Conservation (phyloP, 2,797 vertebrate genomes). For the Momotus momota region DNA sequence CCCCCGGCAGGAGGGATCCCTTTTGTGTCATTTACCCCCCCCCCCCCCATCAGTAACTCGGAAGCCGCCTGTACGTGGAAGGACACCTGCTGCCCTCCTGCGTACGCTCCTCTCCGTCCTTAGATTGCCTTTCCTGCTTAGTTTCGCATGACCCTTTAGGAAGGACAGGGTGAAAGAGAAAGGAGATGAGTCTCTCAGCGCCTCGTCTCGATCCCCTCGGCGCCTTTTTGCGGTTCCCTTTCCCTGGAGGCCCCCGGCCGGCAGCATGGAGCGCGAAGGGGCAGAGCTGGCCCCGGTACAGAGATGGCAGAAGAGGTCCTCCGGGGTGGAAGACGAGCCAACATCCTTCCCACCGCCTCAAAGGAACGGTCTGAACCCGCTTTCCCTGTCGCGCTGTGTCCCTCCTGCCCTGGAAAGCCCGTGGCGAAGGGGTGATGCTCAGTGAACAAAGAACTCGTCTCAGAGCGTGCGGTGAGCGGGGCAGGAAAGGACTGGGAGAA, state of each 20-base stretch:
- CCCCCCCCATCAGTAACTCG: slow-evolving; percentile 10
- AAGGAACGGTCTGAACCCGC: neutral
- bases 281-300: neutral
- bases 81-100: slow-evolving; percentile 7
- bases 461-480: neutral
- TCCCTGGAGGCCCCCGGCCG: neutral
- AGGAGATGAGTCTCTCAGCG: slow-evolving; percentile 50
- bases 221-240: slow-evolving; percentile 35
- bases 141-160: slow-evolving; percentile 53
- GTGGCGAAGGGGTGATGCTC: neutral
- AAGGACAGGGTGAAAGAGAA: slow-evolving; percentile 57
- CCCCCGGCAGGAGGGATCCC: slow-evolving; percentile 53
- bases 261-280: neutral
- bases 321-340: neutral
- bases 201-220: slow-evolving; percentile 49
- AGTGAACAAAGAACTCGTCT: neutral
- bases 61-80: neutral
- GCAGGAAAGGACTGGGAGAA: neutral
- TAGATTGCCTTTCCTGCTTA: slow-evolving; percentile 32
- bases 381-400: neutral
- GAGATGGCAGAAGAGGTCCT: neutral
- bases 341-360: neutral
- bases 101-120: neutral
- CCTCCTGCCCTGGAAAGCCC: neutral
- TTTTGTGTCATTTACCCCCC: slow-evolving; percentile 53